Evolutionary conservation across 2,113 vertebrate genomes (phyloP).

Genomic region (Plestiodon gilberti): DNA sequence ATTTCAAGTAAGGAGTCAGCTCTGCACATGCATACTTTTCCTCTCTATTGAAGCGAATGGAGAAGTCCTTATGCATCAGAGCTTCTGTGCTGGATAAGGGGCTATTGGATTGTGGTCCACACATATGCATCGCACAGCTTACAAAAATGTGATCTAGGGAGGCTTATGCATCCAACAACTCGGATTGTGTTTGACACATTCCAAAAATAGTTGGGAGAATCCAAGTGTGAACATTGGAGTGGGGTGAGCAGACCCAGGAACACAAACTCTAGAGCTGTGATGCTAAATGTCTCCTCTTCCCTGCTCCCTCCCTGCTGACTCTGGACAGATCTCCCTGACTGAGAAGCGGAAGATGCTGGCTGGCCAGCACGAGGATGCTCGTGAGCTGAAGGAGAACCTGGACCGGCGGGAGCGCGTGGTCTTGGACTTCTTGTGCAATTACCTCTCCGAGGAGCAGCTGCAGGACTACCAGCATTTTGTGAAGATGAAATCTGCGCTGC

Average conservation of each 20-base stretch:
- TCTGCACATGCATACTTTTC: background rate
- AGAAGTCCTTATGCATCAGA: background rate
- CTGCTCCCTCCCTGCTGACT: background rate
- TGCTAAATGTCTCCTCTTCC: background rate
- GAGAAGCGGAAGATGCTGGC: constrained; percentile 89
- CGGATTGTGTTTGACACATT: background rate
- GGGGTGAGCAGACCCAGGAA: background rate
- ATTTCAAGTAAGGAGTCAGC: background rate
- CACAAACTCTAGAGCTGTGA: background rate
- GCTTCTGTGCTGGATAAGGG: background rate
- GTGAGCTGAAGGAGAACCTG: constrained; percentile 96
- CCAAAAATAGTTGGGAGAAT: background rate
- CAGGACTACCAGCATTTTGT: constrained; percentile 89
- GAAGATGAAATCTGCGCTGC: constrained; percentile 87
- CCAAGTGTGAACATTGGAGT: background rate
- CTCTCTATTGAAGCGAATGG: background rate
- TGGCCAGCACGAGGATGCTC: constrained; percentile 91
- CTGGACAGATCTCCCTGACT: constrained; percentile 83
- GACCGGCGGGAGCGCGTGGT: constrained; percentile 90
- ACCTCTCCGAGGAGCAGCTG: constrained; percentile 84
- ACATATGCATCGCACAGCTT: too few species aligned
- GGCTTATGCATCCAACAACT: too few species aligned
- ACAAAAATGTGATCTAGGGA: too few species aligned
- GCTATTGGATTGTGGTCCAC: background rate
- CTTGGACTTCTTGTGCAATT: constrained; percentile 83